Conservation (phyloP, 1,140 invertebrate genomes). For the Penaeus indicus region DNA sequence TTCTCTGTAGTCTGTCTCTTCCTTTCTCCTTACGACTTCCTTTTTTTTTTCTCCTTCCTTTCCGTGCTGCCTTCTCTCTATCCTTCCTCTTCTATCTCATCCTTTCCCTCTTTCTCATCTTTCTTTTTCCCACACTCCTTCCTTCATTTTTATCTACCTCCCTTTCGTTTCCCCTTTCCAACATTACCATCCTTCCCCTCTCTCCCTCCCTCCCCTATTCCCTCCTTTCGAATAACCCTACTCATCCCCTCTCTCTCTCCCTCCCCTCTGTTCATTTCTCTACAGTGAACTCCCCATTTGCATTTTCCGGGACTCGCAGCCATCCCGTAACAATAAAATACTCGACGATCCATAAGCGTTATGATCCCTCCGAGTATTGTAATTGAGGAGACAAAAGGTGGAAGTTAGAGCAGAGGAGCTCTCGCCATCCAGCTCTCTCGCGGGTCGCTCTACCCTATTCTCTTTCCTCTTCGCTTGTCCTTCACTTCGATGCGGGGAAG, state of each 20-base stretch:
- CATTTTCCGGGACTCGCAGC: neutral
- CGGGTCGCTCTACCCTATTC: too few species aligned
- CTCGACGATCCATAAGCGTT: too few species aligned
- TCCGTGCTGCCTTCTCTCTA: neutral
- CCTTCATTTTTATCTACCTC: neutral
- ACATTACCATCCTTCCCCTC: neutral
- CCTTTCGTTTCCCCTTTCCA: neutral
- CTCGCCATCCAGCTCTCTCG: too few species aligned
- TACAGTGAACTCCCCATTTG: too few species aligned
- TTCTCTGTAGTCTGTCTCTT: conserved; percentile 4
- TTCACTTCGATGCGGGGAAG: too few species aligned
- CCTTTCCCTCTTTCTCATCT: neutral
- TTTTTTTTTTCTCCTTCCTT: neutral
- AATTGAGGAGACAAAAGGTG: conserved; percentile 4
- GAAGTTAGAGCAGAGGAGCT: neutral
- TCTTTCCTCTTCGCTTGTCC: too few species aligned
- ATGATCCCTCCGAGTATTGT: too few species aligned
- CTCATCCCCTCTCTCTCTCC: neutral
- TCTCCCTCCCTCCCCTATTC: neutral
- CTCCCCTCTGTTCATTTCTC: neutral
- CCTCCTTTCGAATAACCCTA: too few species aligned
- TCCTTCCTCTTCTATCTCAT: neutral
- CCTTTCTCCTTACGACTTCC: neutral
- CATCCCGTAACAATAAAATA: too few species aligned
- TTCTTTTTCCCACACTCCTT: neutral